Conservation (phyloP, 2,113 vertebrate genomes). For the Bubalus kerabau region DNA sequence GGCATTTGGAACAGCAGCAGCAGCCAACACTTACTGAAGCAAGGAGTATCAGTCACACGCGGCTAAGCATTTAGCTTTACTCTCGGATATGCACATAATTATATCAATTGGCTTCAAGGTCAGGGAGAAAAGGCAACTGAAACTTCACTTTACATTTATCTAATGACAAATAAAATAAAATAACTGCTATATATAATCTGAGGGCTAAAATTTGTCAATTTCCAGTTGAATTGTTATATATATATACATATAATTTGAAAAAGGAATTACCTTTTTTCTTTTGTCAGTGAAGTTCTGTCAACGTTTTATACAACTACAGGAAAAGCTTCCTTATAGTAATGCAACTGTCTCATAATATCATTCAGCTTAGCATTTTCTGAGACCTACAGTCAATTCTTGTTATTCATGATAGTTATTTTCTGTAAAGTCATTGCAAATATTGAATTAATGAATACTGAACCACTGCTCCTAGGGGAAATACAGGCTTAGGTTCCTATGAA, state of each 20-base stretch:
- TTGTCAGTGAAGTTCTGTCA: constrained; percentile 3
- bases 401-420: neutral
- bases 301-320: neutral
- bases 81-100: neutral
- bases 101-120: neutral
- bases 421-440: neutral
- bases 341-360: neutral
- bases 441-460: neutral
- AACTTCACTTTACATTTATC: constrained; percentile 10
- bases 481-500: neutral
- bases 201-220: neutral
- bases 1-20: neutral
- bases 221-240: neutral
- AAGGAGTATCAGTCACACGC: neutral
- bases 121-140: neutral
- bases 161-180: constrained; percentile 44
- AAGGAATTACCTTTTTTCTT: neutral
- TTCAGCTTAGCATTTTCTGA: neutral
- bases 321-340: constrained; percentile 31
- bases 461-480: neutral
- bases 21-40: neutral
- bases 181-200: neutral
- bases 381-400: neutral
- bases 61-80: neutral
- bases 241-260: neutral